phyloP scores from a whole-genome alignment of 2,797 vertebrate species.

The Dendrocincla tyrannina region DNA sequence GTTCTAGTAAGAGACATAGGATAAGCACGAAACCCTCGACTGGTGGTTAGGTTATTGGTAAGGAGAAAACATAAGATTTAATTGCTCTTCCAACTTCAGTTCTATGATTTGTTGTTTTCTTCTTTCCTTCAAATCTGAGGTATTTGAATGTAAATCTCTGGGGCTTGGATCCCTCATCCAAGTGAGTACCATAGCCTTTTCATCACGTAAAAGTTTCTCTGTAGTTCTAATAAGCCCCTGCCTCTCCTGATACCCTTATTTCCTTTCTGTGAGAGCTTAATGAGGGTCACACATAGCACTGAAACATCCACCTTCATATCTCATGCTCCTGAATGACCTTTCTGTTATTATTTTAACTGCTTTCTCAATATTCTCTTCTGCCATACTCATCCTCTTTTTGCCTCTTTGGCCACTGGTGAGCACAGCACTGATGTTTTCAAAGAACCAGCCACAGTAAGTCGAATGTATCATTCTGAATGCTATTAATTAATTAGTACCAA shows the following conservation, averaged over 20 bases:
- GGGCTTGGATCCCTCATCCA: neutral
- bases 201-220: neutral
- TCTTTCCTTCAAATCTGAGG: neutral
- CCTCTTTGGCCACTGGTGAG: neutral
- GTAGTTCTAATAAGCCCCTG: neutral
- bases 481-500: neutral
- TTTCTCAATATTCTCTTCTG: neutral
- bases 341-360: neutral
- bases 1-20: neutral
- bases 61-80: neutral
- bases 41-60: neutral
- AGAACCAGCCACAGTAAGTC: neutral
- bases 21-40: neutral
- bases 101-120: neutral
- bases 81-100: neutral
- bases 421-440: neutral
- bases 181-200: neutral
- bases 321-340: neutral
- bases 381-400: neutral
- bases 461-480: neutral
- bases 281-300: neutral
- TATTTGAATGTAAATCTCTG: neutral
- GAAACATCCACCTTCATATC: neutral
- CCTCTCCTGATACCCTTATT: neutral
- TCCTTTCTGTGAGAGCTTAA: neutral